A percentile compares a stretch with the other conserved stretches of the same genome.
Evolutionary conservation across 2,797 vertebrate species (phyloP).

Genomic region (Scomberomorus guttatus): DNA sequence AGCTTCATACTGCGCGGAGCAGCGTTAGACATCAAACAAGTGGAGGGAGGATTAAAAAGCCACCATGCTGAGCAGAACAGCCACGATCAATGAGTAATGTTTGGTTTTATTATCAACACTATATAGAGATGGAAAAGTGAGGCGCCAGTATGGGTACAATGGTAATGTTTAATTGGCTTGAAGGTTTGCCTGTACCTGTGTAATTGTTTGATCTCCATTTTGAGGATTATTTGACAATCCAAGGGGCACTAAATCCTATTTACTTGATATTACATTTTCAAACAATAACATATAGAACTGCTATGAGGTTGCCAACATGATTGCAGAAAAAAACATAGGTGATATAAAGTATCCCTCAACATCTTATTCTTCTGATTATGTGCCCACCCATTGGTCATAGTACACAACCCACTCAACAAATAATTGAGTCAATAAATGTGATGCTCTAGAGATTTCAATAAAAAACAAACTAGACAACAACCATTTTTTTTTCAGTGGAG

Average conservation of each 20-base stretch:
- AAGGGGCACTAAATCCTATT: neutral
- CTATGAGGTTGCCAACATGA: neutral
- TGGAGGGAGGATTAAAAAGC: conserved; percentile 22
- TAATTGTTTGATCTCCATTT: conserved; percentile 17
- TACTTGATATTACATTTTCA: neutral
- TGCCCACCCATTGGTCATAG: neutral
- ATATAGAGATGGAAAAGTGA: neutral
- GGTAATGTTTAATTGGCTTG: conserved; percentile 21
- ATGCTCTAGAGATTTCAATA: too few relatives aligned
- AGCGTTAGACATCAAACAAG: conserved; percentile 47
- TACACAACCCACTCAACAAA: neutral
- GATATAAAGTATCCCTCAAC: neutral
- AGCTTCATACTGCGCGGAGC: conserved; percentile 1
- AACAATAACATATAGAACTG: neutral
- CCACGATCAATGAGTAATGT: conserved; percentile 36
- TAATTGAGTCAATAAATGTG: too few relatives aligned
- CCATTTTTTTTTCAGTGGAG: neutral
- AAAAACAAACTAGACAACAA: neutral
- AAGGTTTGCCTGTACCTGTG: conserved; percentile 6
- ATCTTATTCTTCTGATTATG: neutral
- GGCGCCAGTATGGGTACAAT: neutral
- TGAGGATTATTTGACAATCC: neutral
- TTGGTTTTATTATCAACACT: conserved; percentile 32
- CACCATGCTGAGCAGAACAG: conserved; percentile 11
- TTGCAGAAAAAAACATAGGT: neutral